Conservation (phyloP, 2,888 invertebrate genomes). For the Lutraria lutraria region DNA sequence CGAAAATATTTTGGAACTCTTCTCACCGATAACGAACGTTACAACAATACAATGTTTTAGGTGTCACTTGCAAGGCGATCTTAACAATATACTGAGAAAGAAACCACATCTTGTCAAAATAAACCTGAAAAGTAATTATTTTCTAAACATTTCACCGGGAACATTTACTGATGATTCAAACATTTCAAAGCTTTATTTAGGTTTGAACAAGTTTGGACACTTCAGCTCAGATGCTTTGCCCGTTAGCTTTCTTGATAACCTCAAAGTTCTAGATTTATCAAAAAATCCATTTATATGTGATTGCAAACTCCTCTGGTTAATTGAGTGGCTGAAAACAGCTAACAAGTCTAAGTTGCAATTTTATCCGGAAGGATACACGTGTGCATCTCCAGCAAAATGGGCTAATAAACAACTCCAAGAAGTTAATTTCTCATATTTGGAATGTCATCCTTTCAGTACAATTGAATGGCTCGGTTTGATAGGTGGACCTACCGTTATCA, state of each 20-base stretch:
- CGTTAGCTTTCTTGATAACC: not conserved
- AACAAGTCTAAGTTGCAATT: not conserved
- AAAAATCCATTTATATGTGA: no score
- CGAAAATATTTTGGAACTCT: not conserved
- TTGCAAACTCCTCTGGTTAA: no score
- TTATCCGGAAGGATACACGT: not conserved
- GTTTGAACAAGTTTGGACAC: conserved; percentile 3
- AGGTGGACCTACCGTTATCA: no score
- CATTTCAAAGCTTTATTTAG: not conserved
- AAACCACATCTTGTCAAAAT: not conserved
- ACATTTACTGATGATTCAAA: not conserved
- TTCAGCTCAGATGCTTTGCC: not conserved
- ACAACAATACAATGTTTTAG: not conserved
- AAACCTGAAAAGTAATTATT: conserved; percentile 2
- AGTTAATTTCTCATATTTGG: conserved; percentile 8
- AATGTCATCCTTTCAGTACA: no score
- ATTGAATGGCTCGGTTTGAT: no score
- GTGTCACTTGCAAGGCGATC: not conserved
- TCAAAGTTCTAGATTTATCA: not conserved
- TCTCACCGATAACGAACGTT: not conserved
- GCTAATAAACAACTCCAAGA: not conserved
- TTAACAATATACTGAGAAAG: not conserved
- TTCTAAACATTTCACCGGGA: not conserved
- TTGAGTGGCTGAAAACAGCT: no score
- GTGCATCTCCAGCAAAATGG: not conserved